phyloP scores from a whole-genome alignment of 1,140 invertebrate species.

The Bombus confusus region DNA sequence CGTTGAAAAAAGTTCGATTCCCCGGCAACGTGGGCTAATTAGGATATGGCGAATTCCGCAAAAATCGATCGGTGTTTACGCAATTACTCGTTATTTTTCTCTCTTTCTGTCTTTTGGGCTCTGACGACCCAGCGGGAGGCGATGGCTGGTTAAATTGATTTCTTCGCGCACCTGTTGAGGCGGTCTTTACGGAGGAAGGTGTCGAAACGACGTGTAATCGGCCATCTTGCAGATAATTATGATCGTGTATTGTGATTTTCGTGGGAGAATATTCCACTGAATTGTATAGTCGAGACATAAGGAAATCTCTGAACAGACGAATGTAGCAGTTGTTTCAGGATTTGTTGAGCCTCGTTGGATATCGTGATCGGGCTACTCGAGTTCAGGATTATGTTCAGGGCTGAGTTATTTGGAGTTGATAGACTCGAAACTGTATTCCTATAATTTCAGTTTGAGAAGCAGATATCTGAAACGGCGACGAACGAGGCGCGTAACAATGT shows the following conservation, averaged over 20 bases:
- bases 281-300: too few species aligned
- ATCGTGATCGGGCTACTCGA: too few species aligned
- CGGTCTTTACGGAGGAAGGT: background rate
- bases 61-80: slow-evolving; percentile 39
- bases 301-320: too few species aligned
- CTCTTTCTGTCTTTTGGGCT: background rate
- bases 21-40: slow-evolving; percentile 8
- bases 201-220: background rate
- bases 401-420: too few species aligned
- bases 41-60: slow-evolving; percentile 12
- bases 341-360: too few species aligned
- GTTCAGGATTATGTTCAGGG: too few species aligned
- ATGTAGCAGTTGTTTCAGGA: too few species aligned
- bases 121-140: background rate
- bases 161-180: slow-evolving; percentile 36
- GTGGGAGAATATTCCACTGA: background rate
- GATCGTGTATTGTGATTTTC: background rate
- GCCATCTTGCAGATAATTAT: background rate
- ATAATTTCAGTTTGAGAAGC: too few species aligned
- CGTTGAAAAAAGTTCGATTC: slow-evolving; percentile 17
- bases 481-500: too few species aligned
- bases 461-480: too few species aligned
- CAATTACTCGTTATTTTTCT: background rate
- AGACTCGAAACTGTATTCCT: too few species aligned
- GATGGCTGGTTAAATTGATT: slow-evolving; percentile 30